These are phyloP conservation scores for Pelecanus crispus DNA, from an alignment of 2,113 vertebrate genomes.

Conservation along the genomic window DNA sequence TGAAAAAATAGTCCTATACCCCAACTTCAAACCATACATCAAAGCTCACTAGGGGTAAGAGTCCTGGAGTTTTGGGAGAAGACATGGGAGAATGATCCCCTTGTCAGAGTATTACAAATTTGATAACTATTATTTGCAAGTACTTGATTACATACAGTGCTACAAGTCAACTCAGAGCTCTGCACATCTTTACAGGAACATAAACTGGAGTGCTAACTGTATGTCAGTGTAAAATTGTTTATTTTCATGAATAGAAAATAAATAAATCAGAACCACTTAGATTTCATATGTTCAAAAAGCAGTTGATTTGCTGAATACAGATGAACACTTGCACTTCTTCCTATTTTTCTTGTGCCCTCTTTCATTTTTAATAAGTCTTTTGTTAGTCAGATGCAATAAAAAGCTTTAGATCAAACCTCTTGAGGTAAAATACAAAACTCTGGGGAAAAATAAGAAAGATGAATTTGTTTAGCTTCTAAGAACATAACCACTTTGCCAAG, in stretches of 20 bases:
- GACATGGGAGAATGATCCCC: background rate
- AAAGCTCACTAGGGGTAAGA: background rate
- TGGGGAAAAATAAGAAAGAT: conserved; percentile 7
- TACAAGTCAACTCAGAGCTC: background rate
- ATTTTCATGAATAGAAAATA: conserved; percentile 5
- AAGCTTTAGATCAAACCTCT: background rate
- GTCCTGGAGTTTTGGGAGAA: background rate
- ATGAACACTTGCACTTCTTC: background rate
- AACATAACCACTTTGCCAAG: conserved; percentile 7
- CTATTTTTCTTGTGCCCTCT: background rate
- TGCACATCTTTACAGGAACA: background rate
- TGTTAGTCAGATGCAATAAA: background rate
- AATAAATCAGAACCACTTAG: background rate
- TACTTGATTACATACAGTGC: background rate
- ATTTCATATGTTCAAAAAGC: background rate
- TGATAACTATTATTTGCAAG: background rate
- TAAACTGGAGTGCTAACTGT: background rate
- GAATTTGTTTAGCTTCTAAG: conserved; percentile 44
- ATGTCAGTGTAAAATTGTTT: background rate
- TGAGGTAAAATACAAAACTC: conserved; percentile 13
- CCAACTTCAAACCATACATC: background rate
- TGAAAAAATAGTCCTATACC: background rate
- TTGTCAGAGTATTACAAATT: background rate
- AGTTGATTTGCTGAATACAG: conserved; percentile 6
- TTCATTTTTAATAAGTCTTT: conserved; percentile 25